Conservation (phyloP, 92 coral and sea anemone species). For the Anthopleura xanthogrammica region DNA sequence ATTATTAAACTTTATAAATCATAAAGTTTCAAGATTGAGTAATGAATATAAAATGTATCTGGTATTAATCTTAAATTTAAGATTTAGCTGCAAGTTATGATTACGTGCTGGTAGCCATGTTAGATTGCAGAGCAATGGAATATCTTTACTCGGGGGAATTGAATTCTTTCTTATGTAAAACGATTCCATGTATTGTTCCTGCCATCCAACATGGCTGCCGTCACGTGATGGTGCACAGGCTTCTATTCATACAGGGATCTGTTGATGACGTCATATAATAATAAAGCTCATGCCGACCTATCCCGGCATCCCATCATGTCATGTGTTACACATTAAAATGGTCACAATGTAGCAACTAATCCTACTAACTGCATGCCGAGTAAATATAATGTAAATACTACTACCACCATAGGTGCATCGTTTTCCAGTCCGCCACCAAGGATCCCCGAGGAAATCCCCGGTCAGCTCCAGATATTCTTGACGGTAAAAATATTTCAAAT, state of each 20-base stretch:
- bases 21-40: not conserved
- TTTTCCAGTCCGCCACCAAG: conserved; percentile 27
- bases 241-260: too few species aligned
- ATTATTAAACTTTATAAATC: not conserved
- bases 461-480: conserved; percentile 15
- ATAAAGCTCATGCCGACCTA: not conserved
- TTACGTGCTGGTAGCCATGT: too few species aligned
- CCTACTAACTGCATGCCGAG: not conserved
- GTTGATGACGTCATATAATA: too few species aligned
- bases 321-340: not conserved
- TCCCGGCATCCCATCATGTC: not conserved
- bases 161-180: too few species aligned
- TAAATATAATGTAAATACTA: not conserved
- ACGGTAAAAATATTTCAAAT: conserved; percentile 26
- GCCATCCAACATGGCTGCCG: too few species aligned
- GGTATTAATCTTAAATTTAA: too few species aligned
- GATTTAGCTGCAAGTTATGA: too few species aligned
- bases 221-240: too few species aligned
- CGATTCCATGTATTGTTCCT: too few species aligned
- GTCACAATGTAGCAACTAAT: not conserved
- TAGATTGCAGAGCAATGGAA: too few species aligned
- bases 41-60: too few species aligned
- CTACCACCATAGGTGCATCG: conserved; percentile 28
- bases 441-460: conserved; percentile 27
- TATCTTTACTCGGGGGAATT: too few species aligned